phyloP scores from a whole-genome alignment of 2,797 vertebrate species.

The Tapirus indicus region DNA sequence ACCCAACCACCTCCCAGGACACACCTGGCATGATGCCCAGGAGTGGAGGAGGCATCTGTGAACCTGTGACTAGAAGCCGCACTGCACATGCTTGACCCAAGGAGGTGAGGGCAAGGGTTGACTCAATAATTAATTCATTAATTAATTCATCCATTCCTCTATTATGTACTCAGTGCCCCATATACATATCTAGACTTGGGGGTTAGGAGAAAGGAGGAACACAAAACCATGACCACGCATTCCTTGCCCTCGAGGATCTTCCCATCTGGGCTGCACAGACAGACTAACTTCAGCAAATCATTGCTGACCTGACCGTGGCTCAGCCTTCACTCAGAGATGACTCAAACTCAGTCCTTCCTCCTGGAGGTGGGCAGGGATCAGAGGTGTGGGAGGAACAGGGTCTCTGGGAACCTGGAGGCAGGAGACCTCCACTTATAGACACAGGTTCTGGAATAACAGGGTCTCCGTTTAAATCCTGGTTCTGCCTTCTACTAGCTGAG shows the following conservation, averaged over 20 bases:
- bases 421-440: neutral
- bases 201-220: too few species aligned
- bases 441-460: neutral
- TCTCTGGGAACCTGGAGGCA: too few species aligned
- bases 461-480: neutral
- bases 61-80: neutral
- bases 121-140: neutral
- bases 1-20: too few species aligned
- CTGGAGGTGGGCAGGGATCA: accelerated
- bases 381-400: neutral
- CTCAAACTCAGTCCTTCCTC: accelerated
- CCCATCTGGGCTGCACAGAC: neutral
- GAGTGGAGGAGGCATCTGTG: neutral
- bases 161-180: too few species aligned
- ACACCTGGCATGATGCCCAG: neutral
- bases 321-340: neutral
- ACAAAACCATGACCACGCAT: too few species aligned
- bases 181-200: too few species aligned
- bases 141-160: neutral
- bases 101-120: neutral
- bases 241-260: too few species aligned
- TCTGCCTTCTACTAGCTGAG: neutral
- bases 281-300: neutral
- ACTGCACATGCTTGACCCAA: neutral
- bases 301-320: neutral